A percentile compares a stretch with the other conserved stretches of the same genome.
Conservation (phyloP, 2,113 vertebrate genomes). For the Cricetomys ansorgei region DNA sequence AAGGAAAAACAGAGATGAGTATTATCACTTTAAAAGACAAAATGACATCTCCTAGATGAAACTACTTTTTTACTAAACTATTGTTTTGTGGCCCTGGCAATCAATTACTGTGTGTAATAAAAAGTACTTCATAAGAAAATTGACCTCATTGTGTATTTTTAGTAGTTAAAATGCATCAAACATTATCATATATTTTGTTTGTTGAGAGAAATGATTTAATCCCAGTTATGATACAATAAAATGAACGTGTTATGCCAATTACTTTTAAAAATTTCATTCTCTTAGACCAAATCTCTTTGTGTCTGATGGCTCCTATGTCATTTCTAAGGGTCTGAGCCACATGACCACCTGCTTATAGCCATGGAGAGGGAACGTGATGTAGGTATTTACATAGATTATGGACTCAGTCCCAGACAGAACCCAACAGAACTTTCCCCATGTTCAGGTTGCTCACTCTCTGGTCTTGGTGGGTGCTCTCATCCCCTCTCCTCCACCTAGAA, state of each 20-base stretch:
- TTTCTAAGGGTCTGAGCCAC: neutral
- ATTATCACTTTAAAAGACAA: neutral
- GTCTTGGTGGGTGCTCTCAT: neutral
- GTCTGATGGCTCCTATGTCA: neutral
- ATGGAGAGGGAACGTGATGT: neutral
- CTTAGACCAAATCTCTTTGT: neutral
- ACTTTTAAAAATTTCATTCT: neutral
- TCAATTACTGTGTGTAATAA: neutral
- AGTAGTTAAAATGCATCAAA: slow-evolving; percentile 19
- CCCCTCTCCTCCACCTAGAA: neutral
- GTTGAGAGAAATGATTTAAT: neutral
- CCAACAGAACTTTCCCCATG: neutral
- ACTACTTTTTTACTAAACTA: slow-evolving; percentile 17
- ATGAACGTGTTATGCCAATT: neutral
- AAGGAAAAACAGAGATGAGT: slow-evolving; percentile 18
- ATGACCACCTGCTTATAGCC: neutral
- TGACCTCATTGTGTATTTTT: neutral
- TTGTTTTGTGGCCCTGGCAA: neutral
- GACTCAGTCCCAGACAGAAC: neutral
- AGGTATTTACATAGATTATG: neutral
- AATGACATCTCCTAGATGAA: slow-evolving; percentile 8
- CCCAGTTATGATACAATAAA: neutral
- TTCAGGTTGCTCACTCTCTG: neutral
- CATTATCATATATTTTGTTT: neutral
- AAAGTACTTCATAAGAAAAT: slow-evolving; percentile 17